Evolutionary conservation across 2,888 invertebrate genomes (phyloP).

Genomic region (Callyntrura sp.): DNA sequence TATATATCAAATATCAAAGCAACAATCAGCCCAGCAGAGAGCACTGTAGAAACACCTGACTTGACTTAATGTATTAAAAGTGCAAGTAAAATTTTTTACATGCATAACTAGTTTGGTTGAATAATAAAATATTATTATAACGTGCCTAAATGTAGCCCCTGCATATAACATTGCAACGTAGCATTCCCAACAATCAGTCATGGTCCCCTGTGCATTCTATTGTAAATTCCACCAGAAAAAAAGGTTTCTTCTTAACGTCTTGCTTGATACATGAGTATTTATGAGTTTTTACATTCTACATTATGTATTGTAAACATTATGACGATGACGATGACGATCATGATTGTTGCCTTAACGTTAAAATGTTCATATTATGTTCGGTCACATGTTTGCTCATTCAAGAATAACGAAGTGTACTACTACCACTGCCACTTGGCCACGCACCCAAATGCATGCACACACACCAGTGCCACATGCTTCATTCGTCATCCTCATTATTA

Average conservation of each 20-base stretch:
- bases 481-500: constrained; percentile 25
- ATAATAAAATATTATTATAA: constrained; percentile 9
- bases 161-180: constrained; percentile 2
- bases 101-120: constrained; percentile 36
- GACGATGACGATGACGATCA: neutral
- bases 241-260: constrained; percentile 41
- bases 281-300: neutral
- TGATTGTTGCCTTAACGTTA: constrained; percentile 34
- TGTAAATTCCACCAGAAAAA: constrained; percentile 35
- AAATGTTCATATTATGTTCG: constrained; percentile 27
- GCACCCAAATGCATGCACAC: neutral
- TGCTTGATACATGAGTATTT: neutral
- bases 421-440: neutral
- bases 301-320: neutral
- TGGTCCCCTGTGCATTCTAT: constrained; percentile 50
- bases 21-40: neutral
- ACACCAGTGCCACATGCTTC: constrained; percentile 26
- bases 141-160: constrained; percentile 31
- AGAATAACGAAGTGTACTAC: constrained; percentile 47
- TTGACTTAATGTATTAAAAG: constrained; percentile 44
- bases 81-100: constrained; percentile 51
- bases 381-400: constrained; percentile 52
- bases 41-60: constrained; percentile 5
- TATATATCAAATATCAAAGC: neutral
- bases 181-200: constrained; percentile 35